phyloP scores from a whole-genome alignment of 2,113 vertebrate genomes.

The Malurus elegans region DNA sequence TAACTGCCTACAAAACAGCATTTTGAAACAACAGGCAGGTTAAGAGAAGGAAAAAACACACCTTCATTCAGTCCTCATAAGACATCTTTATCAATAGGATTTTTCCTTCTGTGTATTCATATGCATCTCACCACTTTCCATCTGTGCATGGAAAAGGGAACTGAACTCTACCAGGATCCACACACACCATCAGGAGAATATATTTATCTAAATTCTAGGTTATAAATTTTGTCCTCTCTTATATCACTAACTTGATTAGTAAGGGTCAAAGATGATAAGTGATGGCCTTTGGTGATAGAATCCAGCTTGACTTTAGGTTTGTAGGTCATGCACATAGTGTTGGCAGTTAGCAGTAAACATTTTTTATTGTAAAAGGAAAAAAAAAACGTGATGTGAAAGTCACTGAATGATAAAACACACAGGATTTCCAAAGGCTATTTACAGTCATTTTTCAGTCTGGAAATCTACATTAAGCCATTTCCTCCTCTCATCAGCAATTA shows the following conservation, averaged over 20 bases:
- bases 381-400: background rate
- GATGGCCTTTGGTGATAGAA: background rate
- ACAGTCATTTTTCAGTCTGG: background rate
- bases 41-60: background rate
- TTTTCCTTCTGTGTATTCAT: background rate
- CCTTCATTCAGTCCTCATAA: background rate
- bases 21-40: background rate
- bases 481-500: background rate
- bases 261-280: background rate
- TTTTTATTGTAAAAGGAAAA: background rate
- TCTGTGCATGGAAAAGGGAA: background rate
- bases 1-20: background rate
- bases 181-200: background rate
- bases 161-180: background rate
- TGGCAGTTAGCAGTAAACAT: constrained; percentile 3
- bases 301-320: background rate
- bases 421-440: background rate
- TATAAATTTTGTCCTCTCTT: background rate
- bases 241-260: background rate
- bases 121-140: background rate
- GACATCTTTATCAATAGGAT: background rate
- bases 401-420: background rate
- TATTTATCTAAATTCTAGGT: background rate
- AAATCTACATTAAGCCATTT: background rate
- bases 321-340: background rate